phyloP scores from a whole-genome alignment of 1,140 invertebrate genomes.

The Hyphantria cunea region DNA sequence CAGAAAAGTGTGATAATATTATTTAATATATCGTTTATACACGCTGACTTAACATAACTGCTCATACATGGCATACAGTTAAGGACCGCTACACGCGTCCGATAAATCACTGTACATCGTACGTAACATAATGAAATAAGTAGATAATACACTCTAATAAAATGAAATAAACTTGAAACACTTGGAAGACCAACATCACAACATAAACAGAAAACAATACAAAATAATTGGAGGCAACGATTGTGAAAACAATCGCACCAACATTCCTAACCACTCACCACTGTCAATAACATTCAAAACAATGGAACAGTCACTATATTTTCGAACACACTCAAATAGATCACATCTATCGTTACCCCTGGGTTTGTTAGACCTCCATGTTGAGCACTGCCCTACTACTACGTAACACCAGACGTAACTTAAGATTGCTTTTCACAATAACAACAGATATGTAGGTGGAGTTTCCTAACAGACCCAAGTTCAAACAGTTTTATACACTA shows the following conservation, averaged over 20 bases:
- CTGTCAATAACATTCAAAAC: background rate
- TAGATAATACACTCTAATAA: slow-evolving; percentile 71
- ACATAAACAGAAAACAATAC: slow-evolving; percentile 75
- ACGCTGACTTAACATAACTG: too few relatives aligned
- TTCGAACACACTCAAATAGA: background rate
- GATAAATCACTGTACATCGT: slow-evolving; percentile 64
- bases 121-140: slow-evolving; percentile 62
- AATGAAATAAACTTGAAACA: slow-evolving; percentile 62
- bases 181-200: slow-evolving; percentile 79
- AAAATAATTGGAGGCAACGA: slow-evolving; percentile 54
- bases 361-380: background rate
- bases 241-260: slow-evolving; percentile 47
- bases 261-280: slow-evolving; percentile 30
- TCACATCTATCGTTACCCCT: background rate
- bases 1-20: slow-evolving; percentile 33
- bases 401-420: too few relatives aligned
- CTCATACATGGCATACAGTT: slow-evolving; percentile 30
- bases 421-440: too few relatives aligned
- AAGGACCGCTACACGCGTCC: slow-evolving; percentile 34
- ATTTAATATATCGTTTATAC: slow-evolving; percentile 26
- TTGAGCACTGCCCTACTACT: background rate
- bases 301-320: background rate
- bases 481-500: background rate
- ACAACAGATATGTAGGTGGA: too few relatives aligned
- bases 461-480: too few relatives aligned